Conservation (phyloP, 2,888 invertebrate genomes). For the Xanthorhoe designata region DNA sequence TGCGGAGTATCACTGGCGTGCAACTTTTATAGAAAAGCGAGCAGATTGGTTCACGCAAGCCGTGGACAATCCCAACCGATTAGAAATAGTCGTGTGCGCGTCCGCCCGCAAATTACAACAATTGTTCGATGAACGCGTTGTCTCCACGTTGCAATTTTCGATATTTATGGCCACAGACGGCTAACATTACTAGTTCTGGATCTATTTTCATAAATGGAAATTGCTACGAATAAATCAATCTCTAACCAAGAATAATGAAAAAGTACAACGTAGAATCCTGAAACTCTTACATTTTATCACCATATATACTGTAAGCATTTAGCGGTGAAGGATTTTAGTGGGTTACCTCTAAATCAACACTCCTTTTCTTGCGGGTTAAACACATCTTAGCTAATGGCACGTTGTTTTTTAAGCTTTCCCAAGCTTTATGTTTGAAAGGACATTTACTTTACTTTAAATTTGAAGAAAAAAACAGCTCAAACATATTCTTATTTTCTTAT, state of each 20-base stretch:
- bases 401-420: slow-evolving; percentile 65
- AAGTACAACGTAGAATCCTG: neutral
- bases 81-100: slow-evolving; percentile 61
- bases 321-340: slow-evolving; percentile 42
- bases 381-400: slow-evolving; percentile 66
- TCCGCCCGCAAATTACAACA: slow-evolving; percentile 71
- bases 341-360: slow-evolving; percentile 67
- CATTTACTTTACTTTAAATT: slow-evolving; percentile 17
- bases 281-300: slow-evolving; percentile 7
- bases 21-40: slow-evolving; percentile 69
- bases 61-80: slow-evolving; percentile 73
- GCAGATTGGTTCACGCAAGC: slow-evolving; percentile 61
- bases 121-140: slow-evolving; percentile 56
- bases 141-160: slow-evolving; percentile 32
- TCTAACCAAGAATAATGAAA: neutral
- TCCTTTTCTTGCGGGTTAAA: slow-evolving; percentile 64
- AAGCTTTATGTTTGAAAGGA: slow-evolving; percentile 24
- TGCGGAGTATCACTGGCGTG: slow-evolving; percentile 48
- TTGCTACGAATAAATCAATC: slow-evolving; percentile 27
- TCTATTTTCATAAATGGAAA: slow-evolving; percentile 24
- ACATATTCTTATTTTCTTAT: too few species aligned
- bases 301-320: neutral
- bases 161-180: slow-evolving; percentile 26
- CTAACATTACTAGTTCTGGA: slow-evolving; percentile 20
- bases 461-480: neutral